These are phyloP conservation scores for Euclidia mi DNA, from an alignment of 2,888 invertebrate species.

Conservation along the genomic window DNA sequence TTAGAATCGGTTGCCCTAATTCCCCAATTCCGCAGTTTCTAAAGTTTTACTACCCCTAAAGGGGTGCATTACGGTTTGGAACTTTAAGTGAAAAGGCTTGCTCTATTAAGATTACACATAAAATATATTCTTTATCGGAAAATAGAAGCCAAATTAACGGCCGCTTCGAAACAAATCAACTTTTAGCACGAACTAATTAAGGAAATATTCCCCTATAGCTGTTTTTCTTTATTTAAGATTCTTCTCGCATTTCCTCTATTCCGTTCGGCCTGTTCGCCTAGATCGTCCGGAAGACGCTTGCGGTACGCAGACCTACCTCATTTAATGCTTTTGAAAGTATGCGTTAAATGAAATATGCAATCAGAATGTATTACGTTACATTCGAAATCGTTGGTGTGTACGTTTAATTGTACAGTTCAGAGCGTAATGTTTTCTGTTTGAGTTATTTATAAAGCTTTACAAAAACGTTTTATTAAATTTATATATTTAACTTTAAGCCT, in stretches of 20 bases:
- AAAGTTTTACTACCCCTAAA: no score
- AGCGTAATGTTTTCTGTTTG: neutral
- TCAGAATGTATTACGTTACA: slow-evolving; percentile 9
- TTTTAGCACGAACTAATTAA: slow-evolving; percentile 16
- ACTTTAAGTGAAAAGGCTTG: no score
- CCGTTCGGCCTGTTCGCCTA: slow-evolving; percentile 10
- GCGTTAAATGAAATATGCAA: slow-evolving; percentile 16
- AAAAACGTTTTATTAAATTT: no score
- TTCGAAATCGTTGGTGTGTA: neutral
- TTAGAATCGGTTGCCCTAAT: no score
- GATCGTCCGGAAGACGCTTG: slow-evolving; percentile 12
- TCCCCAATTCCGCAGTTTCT: no score
- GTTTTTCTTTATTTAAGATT: slow-evolving; percentile 11
- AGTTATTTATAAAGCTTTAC: no score
- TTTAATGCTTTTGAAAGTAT: slow-evolving; percentile 10
- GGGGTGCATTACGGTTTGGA: no score
- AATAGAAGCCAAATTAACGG: slow-evolving; percentile 14
- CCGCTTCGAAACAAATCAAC: slow-evolving; percentile 15
- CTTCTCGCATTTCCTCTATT: slow-evolving; percentile 17
- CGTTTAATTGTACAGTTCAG: no score
- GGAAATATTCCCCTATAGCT: slow-evolving; percentile 11
- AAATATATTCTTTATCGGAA: slow-evolving; percentile 11
- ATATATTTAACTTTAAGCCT: no score
- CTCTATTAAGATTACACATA: no score
- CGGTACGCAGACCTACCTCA: slow-evolving; percentile 7